Evolutionary conservation across 2,888 invertebrate species (phyloP).

Genomic region (Saturnia japonica): DNA sequence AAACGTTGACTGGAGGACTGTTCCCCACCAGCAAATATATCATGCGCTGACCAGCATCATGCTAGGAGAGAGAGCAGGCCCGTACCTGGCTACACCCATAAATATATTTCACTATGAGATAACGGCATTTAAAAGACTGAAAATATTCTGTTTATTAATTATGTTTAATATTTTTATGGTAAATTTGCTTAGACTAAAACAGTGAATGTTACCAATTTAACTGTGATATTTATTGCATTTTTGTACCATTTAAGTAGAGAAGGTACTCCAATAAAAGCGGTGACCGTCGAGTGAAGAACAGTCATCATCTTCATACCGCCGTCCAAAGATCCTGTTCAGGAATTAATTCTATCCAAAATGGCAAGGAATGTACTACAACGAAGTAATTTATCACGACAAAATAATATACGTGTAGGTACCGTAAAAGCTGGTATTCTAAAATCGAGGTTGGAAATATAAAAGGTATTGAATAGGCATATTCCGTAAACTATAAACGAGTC

Average conservation of each 20-base stretch:
- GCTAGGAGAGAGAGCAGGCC: no score
- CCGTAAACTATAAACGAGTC: constrained; percentile 39
- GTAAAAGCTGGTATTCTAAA: constrained; percentile 11
- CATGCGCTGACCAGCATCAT: no score
- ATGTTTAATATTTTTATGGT: no score
- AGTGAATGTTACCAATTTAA: background rate
- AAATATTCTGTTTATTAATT: no score
- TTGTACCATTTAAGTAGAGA: background rate
- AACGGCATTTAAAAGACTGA: no score
- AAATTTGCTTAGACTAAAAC: no score
- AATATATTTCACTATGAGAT: no score
- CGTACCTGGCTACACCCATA: no score
- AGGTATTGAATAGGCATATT: constrained; percentile 37
- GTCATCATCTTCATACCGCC: background rate
- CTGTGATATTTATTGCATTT: background rate
- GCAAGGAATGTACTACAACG: no score
- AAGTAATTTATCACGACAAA: background rate
- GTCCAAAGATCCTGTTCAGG: background rate
- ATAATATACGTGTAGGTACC: background rate
- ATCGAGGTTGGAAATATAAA: constrained; percentile 32
- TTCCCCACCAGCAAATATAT: no score
- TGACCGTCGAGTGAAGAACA: background rate
- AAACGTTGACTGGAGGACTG: no score
- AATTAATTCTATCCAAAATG: background rate
- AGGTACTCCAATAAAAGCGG: background rate